Evolutionary conservation across 2,113 vertebrate species (phyloP), one percentile per base, ranked within the genome.

Genomic region (Cyanocitta stelleri): DNA sequence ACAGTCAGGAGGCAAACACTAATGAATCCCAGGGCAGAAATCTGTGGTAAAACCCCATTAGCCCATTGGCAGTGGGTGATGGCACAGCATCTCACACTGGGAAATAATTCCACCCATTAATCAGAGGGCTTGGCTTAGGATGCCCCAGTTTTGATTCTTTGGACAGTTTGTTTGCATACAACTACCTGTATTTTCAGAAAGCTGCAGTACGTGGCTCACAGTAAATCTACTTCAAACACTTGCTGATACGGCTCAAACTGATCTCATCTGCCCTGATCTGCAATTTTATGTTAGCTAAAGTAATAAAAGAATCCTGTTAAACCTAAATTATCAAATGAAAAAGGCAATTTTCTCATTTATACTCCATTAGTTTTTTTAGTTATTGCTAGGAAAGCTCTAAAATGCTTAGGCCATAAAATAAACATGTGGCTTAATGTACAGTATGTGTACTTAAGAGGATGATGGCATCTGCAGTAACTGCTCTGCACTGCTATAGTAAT

Each of bases 401-500:
- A 96, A 96, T 93, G 89, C 81, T 96, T 85, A 95, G 93, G 76
- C 77, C 90, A 95, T 96, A 95, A 95, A 96, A 96, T 96, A 94
- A 96, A 95, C 92, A 91, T 95, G 93, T 96, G 95, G 96, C 94
- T 97, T 95, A 97, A 96, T 96, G 80, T 96, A 96, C 93, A 97
- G 94, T 86, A 91, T 94, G 80, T 95, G 87, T 96, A 91, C 92
- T 95, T 92, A 94, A 93, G 95, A 95, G 71, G 80, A 94, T 55
- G 91, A 95, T 89, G 71, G 95, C 89, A 88, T 91, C 95, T 92
- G 92, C 94, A 94, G 95, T 87, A 82, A 91, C 88, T 93, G 92
- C 76, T 96, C 74, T 59, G 86, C 78, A 89, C 68, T 93, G 93
- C 80, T 46, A 26, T 18, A 72, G 84, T 76, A 94, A 96, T 81